phyloP scores from a whole-genome alignment of 2,113 vertebrate genomes.

The Caloenas nicobarica region DNA sequence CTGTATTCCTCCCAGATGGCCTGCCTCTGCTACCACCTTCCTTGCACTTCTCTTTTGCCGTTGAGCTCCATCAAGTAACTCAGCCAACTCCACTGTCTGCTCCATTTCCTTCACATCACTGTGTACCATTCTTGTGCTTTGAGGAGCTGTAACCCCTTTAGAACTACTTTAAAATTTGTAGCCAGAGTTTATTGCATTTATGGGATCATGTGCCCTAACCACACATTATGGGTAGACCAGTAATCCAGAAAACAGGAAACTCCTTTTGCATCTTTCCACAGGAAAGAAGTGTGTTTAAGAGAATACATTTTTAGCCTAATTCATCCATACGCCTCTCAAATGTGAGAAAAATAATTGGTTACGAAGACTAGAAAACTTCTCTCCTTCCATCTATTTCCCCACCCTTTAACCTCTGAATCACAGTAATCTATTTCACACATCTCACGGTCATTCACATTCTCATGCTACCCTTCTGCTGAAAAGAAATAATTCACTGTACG shows the following conservation, averaged over 20 bases:
- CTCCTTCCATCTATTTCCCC: not conserved
- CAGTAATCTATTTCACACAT: not conserved
- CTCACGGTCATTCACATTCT: not conserved
- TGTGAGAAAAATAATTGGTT: not conserved
- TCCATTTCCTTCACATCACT: not conserved
- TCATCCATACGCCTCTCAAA: not conserved
- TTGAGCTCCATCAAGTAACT: not conserved
- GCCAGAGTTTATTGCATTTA: not conserved
- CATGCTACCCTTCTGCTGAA: not conserved
- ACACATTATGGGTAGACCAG: not conserved
- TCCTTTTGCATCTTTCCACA: not conserved
- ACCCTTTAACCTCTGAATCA: not conserved
- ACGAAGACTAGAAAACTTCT: not conserved
- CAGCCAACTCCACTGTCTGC: not conserved
- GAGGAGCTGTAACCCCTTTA: not conserved
- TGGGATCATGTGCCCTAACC: not conserved
- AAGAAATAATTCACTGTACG: not conserved
- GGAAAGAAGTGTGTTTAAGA: not conserved
- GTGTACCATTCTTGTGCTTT: not conserved
- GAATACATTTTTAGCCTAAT: not conserved
- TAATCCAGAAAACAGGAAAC: not conserved
- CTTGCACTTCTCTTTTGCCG: not conserved
- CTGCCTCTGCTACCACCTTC: not conserved
- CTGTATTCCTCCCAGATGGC: not conserved
- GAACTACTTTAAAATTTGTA: not conserved